phyloP scores from a whole-genome alignment of 1,140 invertebrate genomes.

The Geopemphigus sp. region DNA sequence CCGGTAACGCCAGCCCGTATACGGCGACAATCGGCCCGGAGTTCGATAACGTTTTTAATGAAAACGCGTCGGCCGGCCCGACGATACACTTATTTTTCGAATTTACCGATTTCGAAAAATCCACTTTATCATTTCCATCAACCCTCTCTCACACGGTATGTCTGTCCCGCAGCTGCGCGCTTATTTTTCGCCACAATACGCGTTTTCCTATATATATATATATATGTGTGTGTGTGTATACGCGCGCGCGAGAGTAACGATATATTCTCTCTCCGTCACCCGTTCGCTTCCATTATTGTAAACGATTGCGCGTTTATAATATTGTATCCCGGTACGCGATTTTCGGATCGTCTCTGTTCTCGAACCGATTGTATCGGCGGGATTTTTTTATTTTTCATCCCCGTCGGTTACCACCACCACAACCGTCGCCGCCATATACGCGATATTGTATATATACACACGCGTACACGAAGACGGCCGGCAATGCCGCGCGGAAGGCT shows the following conservation, averaged over 20 bases:
- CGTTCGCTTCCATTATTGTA: neutral
- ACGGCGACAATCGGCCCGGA: too few relatives aligned
- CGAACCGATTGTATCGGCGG: constrained; percentile 37
- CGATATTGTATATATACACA: neutral
- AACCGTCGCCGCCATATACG: neutral
- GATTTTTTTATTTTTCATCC: constrained; percentile 8
- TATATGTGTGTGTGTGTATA: neutral
- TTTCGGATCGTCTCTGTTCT: constrained; percentile 18
- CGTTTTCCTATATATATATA: neutral
- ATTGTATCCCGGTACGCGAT: constrained; percentile 9
- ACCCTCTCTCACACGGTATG: constrained; percentile 44
- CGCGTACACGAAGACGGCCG: neutral
- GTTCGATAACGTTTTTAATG: too few relatives aligned
- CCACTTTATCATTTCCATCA: constrained; percentile 47
- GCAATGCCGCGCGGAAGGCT: neutral
- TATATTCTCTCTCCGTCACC: neutral
- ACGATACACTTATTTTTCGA: too few relatives aligned
- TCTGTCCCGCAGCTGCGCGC: constrained; percentile 29
- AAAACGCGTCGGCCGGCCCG: too few relatives aligned
- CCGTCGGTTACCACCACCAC: neutral
- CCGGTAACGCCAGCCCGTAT: too few relatives aligned
- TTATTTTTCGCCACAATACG: constrained; percentile 29
- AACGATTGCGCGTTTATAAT: neutral
- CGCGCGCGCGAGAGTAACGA: too few relatives aligned
- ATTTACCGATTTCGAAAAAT: constrained; percentile 33